A percentile compares a stretch with the other conserved stretches of the same genome.
phyloP scores from a whole-genome alignment of 2,797 vertebrate species.

The Hydrocynus forskahlii region DNA sequence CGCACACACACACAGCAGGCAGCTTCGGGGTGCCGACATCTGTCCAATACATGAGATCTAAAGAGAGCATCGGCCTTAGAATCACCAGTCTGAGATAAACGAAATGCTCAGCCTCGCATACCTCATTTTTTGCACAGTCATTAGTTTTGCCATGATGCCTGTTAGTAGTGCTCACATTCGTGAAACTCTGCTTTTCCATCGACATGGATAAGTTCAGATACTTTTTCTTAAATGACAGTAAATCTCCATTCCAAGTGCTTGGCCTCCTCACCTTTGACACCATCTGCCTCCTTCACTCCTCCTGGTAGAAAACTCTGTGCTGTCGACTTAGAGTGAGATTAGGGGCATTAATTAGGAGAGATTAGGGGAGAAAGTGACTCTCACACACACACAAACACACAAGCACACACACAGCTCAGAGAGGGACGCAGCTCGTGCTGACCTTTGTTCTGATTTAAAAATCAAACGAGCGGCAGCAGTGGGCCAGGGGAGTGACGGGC shows the following conservation, averaged over 20 bases:
- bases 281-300: constrained; percentile 19
- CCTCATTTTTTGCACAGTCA: not conserved
- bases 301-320: constrained; percentile 21
- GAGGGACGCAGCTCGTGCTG: constrained; percentile 63
- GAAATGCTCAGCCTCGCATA: not conserved
- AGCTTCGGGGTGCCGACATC: constrained; percentile 12
- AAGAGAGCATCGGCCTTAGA: constrained; percentile 2
- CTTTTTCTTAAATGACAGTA: constrained; percentile 36
- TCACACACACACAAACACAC: constrained; percentile 53
- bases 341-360: constrained; percentile 62
- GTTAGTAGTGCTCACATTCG: not conserved
- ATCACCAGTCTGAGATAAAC: not conserved
- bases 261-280: constrained; percentile 49
- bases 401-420: constrained; percentile 56
- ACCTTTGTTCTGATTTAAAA: constrained; percentile 83
- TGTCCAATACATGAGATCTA: not conserved
- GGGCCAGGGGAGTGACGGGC: constrained; percentile 55
- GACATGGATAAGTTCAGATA: constrained; percentile 4
- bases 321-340: constrained; percentile 60
- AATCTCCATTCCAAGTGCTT: constrained; percentile 9
- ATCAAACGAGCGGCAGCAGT: constrained; percentile 73
- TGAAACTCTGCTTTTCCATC: not conserved
- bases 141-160: not conserved
- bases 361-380: constrained; percentile 57
- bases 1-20: not conserved